phyloP scores from a whole-genome alignment of 2,113 vertebrate genomes.

The Cheilinus undulatus region DNA sequence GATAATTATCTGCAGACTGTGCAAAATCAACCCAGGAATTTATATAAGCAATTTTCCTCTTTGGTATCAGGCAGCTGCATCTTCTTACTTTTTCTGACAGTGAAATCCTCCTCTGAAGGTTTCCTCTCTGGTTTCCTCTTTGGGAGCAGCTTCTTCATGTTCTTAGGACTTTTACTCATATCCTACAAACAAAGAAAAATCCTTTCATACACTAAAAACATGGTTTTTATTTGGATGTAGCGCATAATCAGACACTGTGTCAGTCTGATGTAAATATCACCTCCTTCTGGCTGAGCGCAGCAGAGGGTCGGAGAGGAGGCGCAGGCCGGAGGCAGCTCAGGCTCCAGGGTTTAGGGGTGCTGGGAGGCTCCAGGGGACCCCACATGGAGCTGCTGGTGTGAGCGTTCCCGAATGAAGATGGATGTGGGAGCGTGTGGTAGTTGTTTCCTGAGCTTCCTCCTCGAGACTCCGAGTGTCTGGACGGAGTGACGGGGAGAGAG shows the following conservation, averaged over 20 bases:
- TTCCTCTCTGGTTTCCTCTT: constrained; percentile 97
- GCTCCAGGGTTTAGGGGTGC: constrained; percentile 95
- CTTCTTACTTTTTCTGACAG: constrained; percentile 93
- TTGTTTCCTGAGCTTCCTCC: constrained; percentile 81
- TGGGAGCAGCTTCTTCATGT: constrained; percentile 96
- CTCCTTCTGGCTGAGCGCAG: constrained; percentile 96
- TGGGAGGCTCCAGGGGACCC: constrained; percentile 93
- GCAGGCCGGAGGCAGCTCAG: constrained; percentile 97
- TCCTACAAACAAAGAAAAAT: constrained; percentile 80
- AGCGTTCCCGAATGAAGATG: constrained; percentile 84
- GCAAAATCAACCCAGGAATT: no score
- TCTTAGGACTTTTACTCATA: constrained; percentile 96
- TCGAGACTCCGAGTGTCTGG: constrained; percentile 90
- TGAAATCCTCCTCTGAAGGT: constrained; percentile 96
- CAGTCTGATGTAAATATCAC: constrained; percentile 74
- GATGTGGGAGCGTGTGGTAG: constrained; percentile 93
- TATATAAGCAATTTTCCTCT: neutral
- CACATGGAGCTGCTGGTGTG: constrained; percentile 87
- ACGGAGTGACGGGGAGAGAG: constrained; percentile 89
- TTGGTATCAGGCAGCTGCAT: no score
- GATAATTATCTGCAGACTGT: no score
- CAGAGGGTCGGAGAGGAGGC: constrained; percentile 92
- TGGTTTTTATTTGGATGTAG: no score
- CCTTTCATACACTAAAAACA: no score
- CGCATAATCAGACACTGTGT: no score